These are phyloP conservation scores for Ischnura elegans DNA, from an alignment of 2,888 invertebrate genomes.

Conservation along the genomic window DNA sequence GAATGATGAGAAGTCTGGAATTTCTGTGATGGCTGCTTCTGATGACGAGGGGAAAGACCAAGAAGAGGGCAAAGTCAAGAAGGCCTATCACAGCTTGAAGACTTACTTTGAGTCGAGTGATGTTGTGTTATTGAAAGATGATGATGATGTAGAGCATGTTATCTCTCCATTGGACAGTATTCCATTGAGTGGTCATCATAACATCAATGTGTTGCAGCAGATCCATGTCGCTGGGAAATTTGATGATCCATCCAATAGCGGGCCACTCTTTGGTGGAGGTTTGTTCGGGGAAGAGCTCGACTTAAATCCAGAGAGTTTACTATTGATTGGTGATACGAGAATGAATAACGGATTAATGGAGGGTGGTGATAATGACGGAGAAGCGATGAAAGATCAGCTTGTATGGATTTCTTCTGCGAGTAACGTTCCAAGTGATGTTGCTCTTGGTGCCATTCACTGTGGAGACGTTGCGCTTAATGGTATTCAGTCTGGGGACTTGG, in stretches of 20 bases:
- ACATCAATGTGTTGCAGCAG: neutral
- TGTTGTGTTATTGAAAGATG: conserved; percentile 35
- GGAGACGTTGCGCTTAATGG: neutral
- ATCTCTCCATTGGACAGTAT: neutral
- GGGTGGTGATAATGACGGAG: neutral
- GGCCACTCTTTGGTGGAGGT: conserved; percentile 21
- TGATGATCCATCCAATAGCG: conserved; percentile 18
- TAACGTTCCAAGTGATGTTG: neutral
- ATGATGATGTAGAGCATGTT: neutral
- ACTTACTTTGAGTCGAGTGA: conserved; percentile 47
- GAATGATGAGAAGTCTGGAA: neutral
- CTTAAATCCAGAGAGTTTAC: neutral
- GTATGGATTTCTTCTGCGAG: conserved; percentile 39
- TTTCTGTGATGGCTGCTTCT: neutral
- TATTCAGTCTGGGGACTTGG: conserved; percentile 12
- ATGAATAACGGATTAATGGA: neutral
- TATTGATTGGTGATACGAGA: conserved; percentile 34
- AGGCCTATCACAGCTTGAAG: conserved; percentile 14
- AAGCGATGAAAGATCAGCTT: neutral
- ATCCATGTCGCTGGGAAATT: neutral
- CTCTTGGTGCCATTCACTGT: neutral
- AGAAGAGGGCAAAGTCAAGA: conserved; percentile 17
- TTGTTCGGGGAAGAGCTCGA: conserved; percentile 50
- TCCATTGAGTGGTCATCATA: neutral
- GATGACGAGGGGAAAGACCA: neutral